Evolutionary conservation across 2,888 invertebrate species (phyloP).

Genomic region (Stenoptilia bipunctidactyla): DNA sequence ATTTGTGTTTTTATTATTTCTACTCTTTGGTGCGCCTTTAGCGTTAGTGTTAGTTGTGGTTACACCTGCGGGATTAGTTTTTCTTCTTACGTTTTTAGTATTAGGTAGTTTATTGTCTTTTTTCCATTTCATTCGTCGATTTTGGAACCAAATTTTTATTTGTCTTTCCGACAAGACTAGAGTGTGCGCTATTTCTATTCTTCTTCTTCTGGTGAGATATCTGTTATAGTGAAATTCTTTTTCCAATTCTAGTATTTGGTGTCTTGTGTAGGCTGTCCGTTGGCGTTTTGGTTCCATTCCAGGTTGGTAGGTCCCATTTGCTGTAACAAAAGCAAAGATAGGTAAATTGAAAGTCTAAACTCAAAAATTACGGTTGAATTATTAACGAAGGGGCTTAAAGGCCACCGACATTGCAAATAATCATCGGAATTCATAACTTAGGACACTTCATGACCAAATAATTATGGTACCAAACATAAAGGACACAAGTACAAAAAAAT

Average conservation of each 20-base stretch:
- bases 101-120: conserved; percentile 89
- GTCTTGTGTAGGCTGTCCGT: conserved; percentile 96
- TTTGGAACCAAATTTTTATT: conserved; percentile 92
- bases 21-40: conserved; percentile 76
- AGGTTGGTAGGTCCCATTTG: conserved; percentile 88
- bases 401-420: too few species aligned
- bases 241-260: conserved; percentile 97
- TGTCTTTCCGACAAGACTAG: conserved; percentile 92
- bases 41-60: conserved; percentile 69
- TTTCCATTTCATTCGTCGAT: conserved; percentile 83
- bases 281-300: conserved; percentile 97
- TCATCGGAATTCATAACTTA: too few species aligned
- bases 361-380: too few species aligned
- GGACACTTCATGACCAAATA: too few species aligned
- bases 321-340: conserved; percentile 75
- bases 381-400: too few species aligned
- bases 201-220: conserved; percentile 92
- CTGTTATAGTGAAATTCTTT: conserved; percentile 98
- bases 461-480: too few species aligned
- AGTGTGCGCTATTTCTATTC: conserved; percentile 98
- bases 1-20: conserved; percentile 71
- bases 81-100: conserved; percentile 81
- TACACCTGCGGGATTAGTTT: conserved; percentile 81
- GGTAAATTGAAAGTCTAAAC: too few species aligned
- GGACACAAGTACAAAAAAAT: too few species aligned